A percentile compares a stretch with the other conserved stretches of the same genome.
Evolutionary conservation across 2,888 invertebrate species (phyloP).

Genomic region (Troglohyphantes excavatus): DNA sequence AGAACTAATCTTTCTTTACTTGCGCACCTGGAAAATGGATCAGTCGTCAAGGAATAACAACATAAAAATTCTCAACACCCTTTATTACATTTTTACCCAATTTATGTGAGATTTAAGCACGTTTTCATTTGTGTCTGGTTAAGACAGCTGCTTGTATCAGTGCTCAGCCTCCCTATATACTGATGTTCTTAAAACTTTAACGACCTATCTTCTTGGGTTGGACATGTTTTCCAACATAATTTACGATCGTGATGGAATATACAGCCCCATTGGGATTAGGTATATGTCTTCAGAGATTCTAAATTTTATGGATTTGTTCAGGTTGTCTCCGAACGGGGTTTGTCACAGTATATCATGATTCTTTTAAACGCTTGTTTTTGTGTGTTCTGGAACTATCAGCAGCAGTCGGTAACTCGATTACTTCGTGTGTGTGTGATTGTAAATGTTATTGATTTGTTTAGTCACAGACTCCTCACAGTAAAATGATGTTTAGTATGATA

Average conservation of each 20-base stretch:
- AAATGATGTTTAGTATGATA: background rate
- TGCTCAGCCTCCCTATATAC: constrained; percentile 35
- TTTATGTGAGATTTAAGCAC: constrained; percentile 12
- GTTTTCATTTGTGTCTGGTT: constrained; percentile 29
- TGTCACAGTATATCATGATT: background rate
- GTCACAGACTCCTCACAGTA: background rate
- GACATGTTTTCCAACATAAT: constrained; percentile 26
- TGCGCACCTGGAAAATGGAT: no score
- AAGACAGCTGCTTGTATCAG: constrained; percentile 49
- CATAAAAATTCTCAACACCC: background rate
- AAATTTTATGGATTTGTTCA: constrained; percentile 52
- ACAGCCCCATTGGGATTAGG: constrained; percentile 26
- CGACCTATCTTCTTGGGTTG: constrained; percentile 45
- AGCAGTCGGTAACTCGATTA: background rate
- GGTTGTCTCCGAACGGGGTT: background rate
- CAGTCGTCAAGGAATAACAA: no score
- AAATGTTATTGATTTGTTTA: background rate
- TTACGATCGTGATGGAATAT: background rate
- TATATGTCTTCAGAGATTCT: constrained; percentile 8
- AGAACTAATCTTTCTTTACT: no score
- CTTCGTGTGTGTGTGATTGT: background rate
- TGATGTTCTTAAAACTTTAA: constrained; percentile 58
- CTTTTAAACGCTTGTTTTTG: constrained; percentile 9
- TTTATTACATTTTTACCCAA: background rate
- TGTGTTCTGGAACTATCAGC: constrained; percentile 29